Base-by-base conservation (phyloP, 2,797 vertebrate genomes). In the Cottoperca gobio region DNA sequence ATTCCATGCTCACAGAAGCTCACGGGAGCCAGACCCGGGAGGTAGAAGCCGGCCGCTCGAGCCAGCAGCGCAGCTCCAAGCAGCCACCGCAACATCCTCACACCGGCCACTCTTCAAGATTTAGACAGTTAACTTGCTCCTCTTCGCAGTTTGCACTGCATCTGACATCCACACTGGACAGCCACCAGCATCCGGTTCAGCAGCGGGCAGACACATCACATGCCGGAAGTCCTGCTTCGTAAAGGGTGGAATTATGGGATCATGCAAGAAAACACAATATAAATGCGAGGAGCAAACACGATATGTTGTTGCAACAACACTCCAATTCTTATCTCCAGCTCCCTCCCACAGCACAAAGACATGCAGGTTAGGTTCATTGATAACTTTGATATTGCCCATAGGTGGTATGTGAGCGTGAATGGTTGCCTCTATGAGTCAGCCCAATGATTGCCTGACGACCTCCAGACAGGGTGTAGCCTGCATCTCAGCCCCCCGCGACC, bases 21-120 rank as follows among this genome's bases (percentile, higher is more conserved):
- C 83, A 97, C 97, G 4, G 97, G 97, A 1, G 96, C 96, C 85
- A 97, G 91, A 77, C 97, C 97, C 4, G 97, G 97, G 67, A 98
- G 93, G 90, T 97, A 97, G 89, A 98, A 97, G 72, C 88, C 88
- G 66, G 67, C 53, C 24, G 85, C 82, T 43, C 46, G 87, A 65
- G 85, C 88, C 6, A 88, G 77, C 69, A 90, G 43, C 24, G 76
- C 76, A 1, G 83, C 52, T 52, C 65, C 78, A 0, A 86, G 69
- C 45, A 89, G 61, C 84, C 82, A 77, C 58, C 64, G 50, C 35
- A 67, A 17, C 83, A 84, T 87, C 7, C 54, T 74, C n/a, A 10
- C 23, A 13, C 17, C 37, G 24, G 28, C 52, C 8, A 5, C 5
- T 40, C 23, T 10, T 33, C 40, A 3, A 6, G 11, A 19, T 26